phyloP scores from a whole-genome alignment of 2,797 vertebrate species.

The Nasua narica region DNA sequence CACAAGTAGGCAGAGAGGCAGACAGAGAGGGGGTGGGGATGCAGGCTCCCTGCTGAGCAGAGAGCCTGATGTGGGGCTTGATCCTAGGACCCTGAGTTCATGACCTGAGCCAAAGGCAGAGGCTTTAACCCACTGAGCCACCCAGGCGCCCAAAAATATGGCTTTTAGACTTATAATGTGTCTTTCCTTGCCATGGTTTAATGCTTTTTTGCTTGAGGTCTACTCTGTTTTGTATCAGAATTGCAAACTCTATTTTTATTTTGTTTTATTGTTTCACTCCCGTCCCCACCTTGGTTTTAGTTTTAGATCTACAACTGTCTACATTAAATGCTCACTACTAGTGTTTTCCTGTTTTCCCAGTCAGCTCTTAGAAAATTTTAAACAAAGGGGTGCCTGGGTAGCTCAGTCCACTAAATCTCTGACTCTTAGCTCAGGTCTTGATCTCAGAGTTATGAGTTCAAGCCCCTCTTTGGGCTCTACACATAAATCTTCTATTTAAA shows the following conservation, averaged over 20 bases:
- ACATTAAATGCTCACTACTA: neutral
- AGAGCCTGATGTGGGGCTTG: no score
- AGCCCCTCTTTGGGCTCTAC: neutral
- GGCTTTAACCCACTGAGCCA: no score
- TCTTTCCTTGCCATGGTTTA: neutral
- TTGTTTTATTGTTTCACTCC: neutral
- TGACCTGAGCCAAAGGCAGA: no score
- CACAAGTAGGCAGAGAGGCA: no score
- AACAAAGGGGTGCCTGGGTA: neutral
- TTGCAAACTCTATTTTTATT: neutral
- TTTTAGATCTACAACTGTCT: neutral
- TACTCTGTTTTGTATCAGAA: neutral
- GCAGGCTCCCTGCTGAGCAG: no score
- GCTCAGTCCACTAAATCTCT: neutral
- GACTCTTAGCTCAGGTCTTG: neutral
- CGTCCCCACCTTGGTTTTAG: neutral
- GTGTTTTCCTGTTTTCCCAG: neutral
- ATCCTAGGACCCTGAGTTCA: no score
- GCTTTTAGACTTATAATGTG: neutral
- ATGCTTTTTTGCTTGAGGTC: neutral
- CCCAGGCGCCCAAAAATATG: no score
- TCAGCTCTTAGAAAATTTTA: neutral
- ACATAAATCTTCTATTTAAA: neutral
- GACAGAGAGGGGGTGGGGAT: no score
- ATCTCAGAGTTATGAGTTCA: neutral